Evolutionary conservation across 2,797 vertebrate species (phyloP).

Genomic region (Dendrocincla tyrannina): DNA sequence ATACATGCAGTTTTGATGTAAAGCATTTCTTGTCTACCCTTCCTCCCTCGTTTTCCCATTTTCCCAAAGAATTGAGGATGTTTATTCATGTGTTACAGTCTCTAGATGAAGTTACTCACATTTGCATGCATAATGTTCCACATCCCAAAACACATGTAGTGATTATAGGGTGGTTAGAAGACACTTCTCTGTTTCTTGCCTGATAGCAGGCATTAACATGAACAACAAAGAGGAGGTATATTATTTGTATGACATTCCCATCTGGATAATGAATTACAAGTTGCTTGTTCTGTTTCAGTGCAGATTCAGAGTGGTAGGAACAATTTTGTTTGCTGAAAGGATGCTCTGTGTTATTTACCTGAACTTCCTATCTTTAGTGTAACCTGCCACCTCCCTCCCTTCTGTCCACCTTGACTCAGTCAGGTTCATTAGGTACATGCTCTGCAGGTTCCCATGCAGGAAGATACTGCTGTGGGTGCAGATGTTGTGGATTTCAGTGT

Average conservation of each 20-base stretch:
- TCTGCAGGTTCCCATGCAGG: not conserved
- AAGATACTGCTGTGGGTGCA: not conserved
- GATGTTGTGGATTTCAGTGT: not conserved
- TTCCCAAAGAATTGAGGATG: not conserved
- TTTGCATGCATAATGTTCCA: not conserved
- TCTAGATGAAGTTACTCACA: not conserved
- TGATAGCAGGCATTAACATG: conserved; percentile 34
- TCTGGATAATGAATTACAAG: conserved; percentile 12
- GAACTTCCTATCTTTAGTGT: not conserved
- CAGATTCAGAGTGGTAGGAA: not conserved
- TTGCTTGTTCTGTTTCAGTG: not conserved
- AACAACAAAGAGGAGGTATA: not conserved
- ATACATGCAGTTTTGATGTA: not conserved
- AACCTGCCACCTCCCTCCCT: not conserved
- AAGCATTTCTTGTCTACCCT: not conserved
- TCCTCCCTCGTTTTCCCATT: not conserved
- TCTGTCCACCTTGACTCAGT: not conserved
- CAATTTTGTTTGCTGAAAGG: not conserved
- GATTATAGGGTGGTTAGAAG: conserved; percentile 4
- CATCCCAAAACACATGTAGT: not conserved
- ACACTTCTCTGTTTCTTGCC: not conserved
- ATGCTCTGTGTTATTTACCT: not conserved
- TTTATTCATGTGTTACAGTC: not conserved
- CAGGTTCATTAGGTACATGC: not conserved
- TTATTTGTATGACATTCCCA: not conserved